These are phyloP conservation scores for Phalacrocorax aristotelis DNA, from an alignment of 2,113 vertebrate genomes.

Conservation along the genomic window DNA sequence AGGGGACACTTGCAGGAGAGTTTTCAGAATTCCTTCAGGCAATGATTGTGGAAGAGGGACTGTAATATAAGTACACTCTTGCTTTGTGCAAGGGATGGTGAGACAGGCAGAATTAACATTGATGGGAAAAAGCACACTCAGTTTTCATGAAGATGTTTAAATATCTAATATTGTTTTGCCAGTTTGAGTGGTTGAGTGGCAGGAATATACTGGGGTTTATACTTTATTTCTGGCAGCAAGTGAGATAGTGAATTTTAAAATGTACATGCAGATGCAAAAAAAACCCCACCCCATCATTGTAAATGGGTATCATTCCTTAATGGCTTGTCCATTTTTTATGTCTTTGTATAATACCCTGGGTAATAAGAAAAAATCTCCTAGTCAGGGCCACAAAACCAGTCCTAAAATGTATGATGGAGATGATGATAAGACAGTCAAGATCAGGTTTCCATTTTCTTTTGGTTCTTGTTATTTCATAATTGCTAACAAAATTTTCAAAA, in stretches of 20 bases:
- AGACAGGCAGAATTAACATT: neutral
- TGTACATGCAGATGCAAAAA: neutral
- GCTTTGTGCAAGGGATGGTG: neutral
- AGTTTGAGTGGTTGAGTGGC: neutral
- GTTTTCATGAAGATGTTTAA: neutral
- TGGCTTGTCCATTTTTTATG: neutral
- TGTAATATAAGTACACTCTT: neutral
- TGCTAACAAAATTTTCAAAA: neutral
- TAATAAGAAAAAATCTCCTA: neutral
- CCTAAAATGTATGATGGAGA: neutral
- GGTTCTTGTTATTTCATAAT: neutral
- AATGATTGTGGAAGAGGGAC: neutral
- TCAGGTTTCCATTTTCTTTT: neutral
- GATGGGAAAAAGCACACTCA: neutral
- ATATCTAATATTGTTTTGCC: neutral
- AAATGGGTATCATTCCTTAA: neutral
- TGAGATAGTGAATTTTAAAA: neutral
- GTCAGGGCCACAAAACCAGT: neutral
- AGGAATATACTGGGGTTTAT: neutral
- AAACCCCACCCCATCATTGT: neutral
- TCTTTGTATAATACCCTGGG: neutral
- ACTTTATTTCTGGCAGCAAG: neutral
- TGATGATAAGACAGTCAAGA: neutral
- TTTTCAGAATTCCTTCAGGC: conserved; percentile 50
- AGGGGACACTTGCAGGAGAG: conserved; percentile 14